phyloP scores from a whole-genome alignment of 2,888 invertebrate species.

The Chrysina gloriosa region DNA sequence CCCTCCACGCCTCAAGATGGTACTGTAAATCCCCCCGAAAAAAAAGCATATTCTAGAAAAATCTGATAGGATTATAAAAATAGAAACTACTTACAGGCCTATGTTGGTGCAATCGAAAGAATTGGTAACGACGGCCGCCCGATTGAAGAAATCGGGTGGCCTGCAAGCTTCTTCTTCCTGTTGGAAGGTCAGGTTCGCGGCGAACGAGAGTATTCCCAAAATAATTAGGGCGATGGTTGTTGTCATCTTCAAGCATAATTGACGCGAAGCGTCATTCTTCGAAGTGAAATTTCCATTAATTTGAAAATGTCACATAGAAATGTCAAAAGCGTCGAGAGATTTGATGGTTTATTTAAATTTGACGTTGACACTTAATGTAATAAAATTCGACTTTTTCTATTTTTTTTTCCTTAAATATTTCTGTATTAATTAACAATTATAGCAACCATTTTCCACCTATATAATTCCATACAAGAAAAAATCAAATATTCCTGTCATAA shows the following conservation, averaged over 20 bases:
- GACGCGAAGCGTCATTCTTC: not conserved
- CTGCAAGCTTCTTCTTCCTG: not conserved
- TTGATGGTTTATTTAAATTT: not conserved
- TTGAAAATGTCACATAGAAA: not conserved
- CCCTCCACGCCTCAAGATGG: slow-evolving; percentile 77
- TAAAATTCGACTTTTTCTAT: no score
- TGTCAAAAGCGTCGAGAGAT: not conserved
- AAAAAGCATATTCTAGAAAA: no score
- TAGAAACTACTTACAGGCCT: slow-evolving; percentile 62
- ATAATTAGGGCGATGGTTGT: not conserved
- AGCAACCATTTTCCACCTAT: no score
- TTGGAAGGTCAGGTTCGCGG: not conserved
- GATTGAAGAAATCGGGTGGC: slow-evolving; percentile 33
- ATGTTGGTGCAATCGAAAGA: slow-evolving; percentile 78
- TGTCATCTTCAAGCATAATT: not conserved
- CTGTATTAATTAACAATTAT: no score
- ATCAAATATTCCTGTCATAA: no score
- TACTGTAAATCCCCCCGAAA: no score
- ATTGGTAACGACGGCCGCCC: slow-evolving; percentile 76
- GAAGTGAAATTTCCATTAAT: not conserved
- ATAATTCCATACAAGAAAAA: no score
- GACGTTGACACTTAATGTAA: no score
- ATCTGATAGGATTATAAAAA: not conserved
- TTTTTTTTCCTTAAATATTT: no score
- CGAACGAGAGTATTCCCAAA: not conserved